phyloP scores from a whole-genome alignment of 1,140 invertebrate species.

The Papilio machaon region DNA sequence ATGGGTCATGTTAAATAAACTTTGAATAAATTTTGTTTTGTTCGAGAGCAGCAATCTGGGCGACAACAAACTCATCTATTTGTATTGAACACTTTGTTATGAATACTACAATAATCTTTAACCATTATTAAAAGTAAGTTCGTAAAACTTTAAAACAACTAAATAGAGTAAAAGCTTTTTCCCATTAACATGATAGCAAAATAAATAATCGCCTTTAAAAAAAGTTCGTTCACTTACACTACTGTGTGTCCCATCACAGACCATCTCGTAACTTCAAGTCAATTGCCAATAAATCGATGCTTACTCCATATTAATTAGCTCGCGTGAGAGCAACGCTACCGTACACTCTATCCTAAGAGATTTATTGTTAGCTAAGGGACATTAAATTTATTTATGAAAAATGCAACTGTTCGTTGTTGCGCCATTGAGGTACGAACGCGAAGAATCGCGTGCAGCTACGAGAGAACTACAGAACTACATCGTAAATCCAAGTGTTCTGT shows the following conservation, averaged over 20 bases:
- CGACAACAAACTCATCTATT: no score
- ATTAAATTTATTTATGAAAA: slow-evolving; percentile 78
- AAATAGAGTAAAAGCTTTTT: no score
- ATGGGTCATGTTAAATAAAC: background rate
- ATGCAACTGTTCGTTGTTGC: slow-evolving; percentile 57
- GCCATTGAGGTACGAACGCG: slow-evolving; percentile 44
- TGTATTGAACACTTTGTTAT: no score
- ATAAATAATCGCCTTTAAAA: background rate
- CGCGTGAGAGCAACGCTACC: slow-evolving; percentile 72
- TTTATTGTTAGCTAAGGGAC: slow-evolving; percentile 61
- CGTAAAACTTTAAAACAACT: no score
- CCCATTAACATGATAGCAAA: background rate
- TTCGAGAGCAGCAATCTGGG: background rate
- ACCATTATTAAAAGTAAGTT: no score
- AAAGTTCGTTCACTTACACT: background rate
- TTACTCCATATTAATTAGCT: slow-evolving; percentile 80
- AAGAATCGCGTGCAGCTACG: slow-evolving; percentile 43
- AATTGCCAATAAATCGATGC: slow-evolving; percentile 73
- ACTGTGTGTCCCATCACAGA: slow-evolving; percentile 42
- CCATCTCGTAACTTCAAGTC: slow-evolving; percentile 65
- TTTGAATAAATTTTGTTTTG: background rate
- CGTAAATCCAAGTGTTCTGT: slow-evolving; percentile 26
- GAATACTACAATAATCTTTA: no score
- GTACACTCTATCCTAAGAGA: slow-evolving; percentile 59
- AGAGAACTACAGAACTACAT: slow-evolving; percentile 26